Percentiles rank a stretch among this genome's conserved stretches.
phyloP scores from a whole-genome alignment of 2,113 vertebrate genomes.

The Chrysochloris asiatica region DNA sequence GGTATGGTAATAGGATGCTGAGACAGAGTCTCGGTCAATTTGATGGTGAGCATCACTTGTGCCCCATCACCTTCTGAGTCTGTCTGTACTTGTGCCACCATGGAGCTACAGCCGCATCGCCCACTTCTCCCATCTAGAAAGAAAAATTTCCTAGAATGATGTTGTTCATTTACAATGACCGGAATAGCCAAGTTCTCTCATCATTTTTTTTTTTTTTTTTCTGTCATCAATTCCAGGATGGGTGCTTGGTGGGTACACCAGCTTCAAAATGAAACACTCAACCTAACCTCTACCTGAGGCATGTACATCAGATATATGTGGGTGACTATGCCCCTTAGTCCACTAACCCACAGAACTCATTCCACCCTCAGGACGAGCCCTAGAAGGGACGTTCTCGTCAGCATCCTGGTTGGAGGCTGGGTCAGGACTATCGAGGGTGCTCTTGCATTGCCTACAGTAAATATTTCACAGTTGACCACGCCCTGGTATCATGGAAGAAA shows the following conservation, averaged over 20 bases:
- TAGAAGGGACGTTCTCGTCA: accelerated
- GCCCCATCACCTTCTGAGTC: accelerated
- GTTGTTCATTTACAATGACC: accelerated
- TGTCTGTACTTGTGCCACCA: accelerated
- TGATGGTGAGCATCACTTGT: not conserved
- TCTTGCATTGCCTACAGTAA: accelerated
- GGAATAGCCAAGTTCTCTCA: accelerated
- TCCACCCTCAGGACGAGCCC: not conserved
- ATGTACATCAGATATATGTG: accelerated
- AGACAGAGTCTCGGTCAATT: too few relatives aligned
- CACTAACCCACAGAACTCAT: not conserved
- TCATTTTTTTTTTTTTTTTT: too few relatives aligned
- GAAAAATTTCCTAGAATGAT: not conserved
- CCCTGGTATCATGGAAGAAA: accelerated
- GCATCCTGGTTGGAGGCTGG: accelerated
- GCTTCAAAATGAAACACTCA: not conserved
- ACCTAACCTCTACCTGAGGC: not conserved
- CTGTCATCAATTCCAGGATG: too few relatives aligned
- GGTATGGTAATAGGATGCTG: too few relatives aligned
- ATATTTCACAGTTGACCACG: accelerated
- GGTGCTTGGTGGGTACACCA: accelerated
- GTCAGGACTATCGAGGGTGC: accelerated
- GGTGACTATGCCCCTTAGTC: accelerated
- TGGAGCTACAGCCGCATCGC: not conserved
- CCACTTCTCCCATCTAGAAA: accelerated